These are phyloP conservation scores for Gambelia wislizenii DNA, from an alignment of 2,797 vertebrate genomes.

Conservation along the genomic window DNA sequence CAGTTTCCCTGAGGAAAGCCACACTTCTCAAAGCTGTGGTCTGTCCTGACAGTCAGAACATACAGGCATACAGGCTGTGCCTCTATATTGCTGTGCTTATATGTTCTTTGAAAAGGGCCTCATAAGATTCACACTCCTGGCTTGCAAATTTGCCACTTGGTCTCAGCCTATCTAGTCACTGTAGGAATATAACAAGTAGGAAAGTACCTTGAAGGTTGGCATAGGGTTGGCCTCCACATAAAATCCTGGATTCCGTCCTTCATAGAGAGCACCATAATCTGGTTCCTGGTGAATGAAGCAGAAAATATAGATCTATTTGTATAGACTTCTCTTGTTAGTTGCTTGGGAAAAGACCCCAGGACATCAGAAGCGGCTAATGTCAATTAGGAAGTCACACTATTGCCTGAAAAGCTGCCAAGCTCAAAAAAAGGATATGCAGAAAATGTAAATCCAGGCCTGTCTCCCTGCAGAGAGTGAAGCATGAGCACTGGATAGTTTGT, in stretches of 20 bases:
- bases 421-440: background rate
- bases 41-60: background rate
- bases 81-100: background rate
- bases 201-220: constrained; percentile 94
- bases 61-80: no score
- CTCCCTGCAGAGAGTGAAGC: background rate
- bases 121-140: background rate
- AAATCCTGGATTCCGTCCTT: constrained; percentile 96
- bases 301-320: background rate
- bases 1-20: background rate
- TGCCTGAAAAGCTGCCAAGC: background rate
- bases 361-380: background rate
- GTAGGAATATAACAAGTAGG: background rate
- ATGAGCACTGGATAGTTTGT: background rate
- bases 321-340: background rate
- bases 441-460: background rate
- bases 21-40: no score
- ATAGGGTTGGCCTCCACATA: constrained; percentile 99
- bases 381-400: background rate
- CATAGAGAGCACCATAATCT: constrained; percentile 95
- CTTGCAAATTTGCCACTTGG: background rate
- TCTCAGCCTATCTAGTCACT: background rate
- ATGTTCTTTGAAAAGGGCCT: background rate
- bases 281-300: constrained; percentile 85
- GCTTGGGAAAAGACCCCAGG: background rate